phyloP scores from a whole-genome alignment of 1,140 invertebrate species.

The Platyscapa corneri region DNA sequence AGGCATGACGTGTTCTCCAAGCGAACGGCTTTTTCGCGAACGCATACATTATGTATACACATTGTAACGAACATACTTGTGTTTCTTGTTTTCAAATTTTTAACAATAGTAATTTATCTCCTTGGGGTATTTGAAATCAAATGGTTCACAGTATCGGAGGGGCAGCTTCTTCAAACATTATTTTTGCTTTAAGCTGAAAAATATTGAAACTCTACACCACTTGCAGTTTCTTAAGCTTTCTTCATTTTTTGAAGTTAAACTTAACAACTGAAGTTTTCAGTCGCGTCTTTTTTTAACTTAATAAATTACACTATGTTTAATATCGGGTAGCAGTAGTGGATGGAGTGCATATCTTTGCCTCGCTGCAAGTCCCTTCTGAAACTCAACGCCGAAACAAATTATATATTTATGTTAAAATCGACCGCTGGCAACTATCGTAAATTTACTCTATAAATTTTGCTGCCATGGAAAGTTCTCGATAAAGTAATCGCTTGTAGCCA shows the following conservation, averaged over 20 bases:
- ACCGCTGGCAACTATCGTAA: not conserved
- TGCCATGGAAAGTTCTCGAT: too few relatives aligned
- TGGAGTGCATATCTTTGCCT: too few relatives aligned
- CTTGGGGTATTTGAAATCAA: not conserved
- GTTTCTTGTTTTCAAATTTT: not conserved
- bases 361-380: not conserved
- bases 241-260: too few relatives aligned
- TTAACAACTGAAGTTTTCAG: too few relatives aligned
- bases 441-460: too few relatives aligned
- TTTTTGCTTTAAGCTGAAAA: too few relatives aligned
- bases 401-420: not conserved
- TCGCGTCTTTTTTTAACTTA: too few relatives aligned
- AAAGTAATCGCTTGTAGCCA: not conserved
- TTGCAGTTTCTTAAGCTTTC: too few relatives aligned
- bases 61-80: not conserved
- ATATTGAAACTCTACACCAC: too few relatives aligned
- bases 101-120: not conserved
- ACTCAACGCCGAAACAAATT: not conserved
- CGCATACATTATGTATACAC: conserved; percentile 14
- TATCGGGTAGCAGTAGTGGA: too few relatives aligned
- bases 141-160: not conserved
- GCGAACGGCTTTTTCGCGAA: conserved; percentile 22
- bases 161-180: not conserved
- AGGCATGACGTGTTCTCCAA: conserved; percentile 30
- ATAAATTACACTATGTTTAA: too few relatives aligned